A percentile compares a stretch with the other conserved stretches of the same genome.
phyloP scores from a whole-genome alignment of 1,140 invertebrate genomes.

The Pseudomyrmex concolor region DNA sequence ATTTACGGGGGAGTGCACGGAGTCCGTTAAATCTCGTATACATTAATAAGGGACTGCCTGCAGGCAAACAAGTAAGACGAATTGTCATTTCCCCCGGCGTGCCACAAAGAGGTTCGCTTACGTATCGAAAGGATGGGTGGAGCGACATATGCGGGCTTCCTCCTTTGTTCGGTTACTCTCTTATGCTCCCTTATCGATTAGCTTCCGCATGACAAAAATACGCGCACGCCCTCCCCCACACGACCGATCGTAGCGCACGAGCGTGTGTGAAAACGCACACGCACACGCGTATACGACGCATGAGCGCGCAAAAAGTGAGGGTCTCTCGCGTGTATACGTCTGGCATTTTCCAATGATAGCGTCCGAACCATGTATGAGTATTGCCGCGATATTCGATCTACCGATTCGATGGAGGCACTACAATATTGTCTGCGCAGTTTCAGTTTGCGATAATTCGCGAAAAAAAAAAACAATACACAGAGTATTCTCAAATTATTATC shows the following conservation, averaged over 20 bases:
- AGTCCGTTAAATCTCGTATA: conserved; percentile 35
- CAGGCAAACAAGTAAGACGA: conserved; percentile 54
- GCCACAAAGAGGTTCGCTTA: conserved; percentile 25
- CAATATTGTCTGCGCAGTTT: conserved; percentile 44
- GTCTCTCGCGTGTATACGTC: conserved; percentile 41
- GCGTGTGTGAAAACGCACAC: neutral
- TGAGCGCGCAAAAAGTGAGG: neutral
- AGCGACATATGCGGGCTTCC: conserved; percentile 56
- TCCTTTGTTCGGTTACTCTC: conserved; percentile 49
- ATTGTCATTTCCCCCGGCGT: neutral
- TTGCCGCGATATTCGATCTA: conserved; percentile 20
- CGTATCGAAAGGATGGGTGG: conserved; percentile 46
- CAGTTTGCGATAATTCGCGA: neutral
- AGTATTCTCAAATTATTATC: conserved; percentile 1
- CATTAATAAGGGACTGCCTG: conserved; percentile 51
- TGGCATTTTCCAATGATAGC: conserved; percentile 50
- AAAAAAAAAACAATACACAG: conserved; percentile 4
- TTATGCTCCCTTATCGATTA: conserved; percentile 52
- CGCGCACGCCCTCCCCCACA: conserved; percentile 44
- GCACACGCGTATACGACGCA: neutral
- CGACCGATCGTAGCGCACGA: conserved; percentile 15
- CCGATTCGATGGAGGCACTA: neutral
- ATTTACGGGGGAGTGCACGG: too few species aligned
- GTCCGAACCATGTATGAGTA: conserved; percentile 11
- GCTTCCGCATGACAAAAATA: conserved; percentile 32